Conservation (phyloP, 2,113 vertebrate species). For the Tenrec ecaudatus region DNA sequence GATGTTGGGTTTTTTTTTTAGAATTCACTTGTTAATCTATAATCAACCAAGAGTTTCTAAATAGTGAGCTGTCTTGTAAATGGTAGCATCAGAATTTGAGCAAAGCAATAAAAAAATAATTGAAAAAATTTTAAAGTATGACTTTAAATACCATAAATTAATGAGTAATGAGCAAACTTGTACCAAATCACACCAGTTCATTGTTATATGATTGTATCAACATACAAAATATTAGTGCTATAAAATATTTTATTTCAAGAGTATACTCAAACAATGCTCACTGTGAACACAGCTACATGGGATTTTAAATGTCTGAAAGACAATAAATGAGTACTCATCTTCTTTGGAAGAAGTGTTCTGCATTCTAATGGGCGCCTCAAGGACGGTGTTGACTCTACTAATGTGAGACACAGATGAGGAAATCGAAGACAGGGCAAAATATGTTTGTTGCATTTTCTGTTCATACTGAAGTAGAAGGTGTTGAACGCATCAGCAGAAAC, state of each 20-base stretch:
- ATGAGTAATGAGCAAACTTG: neutral
- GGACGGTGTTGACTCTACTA: neutral
- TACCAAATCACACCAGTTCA: neutral
- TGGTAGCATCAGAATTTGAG: neutral
- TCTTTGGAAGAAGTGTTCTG: neutral
- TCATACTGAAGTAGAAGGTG: conserved; percentile 14
- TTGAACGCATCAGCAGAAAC: neutral
- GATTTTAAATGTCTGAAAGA: neutral
- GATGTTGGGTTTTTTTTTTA: conserved; percentile 2
- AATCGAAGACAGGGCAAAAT: neutral
- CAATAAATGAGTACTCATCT: neutral
- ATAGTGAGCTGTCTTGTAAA: neutral
- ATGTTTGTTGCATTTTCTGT: neutral
- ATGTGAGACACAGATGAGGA: conserved; percentile 39
- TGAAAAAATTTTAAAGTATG: neutral
- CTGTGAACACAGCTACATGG: neutral
- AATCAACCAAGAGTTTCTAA: conserved; percentile 16
- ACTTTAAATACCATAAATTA: neutral
- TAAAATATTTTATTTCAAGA: conserved; percentile 49
- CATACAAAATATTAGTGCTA: neutral
- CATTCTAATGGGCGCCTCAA: neutral
- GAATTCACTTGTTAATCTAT: neutral
- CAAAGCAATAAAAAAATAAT: neutral
- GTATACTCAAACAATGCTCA: neutral
- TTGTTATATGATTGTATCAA: neutral